Base-by-base conservation (phyloP, 2,113 vertebrate species). In the Elachura formosa region DNA sequence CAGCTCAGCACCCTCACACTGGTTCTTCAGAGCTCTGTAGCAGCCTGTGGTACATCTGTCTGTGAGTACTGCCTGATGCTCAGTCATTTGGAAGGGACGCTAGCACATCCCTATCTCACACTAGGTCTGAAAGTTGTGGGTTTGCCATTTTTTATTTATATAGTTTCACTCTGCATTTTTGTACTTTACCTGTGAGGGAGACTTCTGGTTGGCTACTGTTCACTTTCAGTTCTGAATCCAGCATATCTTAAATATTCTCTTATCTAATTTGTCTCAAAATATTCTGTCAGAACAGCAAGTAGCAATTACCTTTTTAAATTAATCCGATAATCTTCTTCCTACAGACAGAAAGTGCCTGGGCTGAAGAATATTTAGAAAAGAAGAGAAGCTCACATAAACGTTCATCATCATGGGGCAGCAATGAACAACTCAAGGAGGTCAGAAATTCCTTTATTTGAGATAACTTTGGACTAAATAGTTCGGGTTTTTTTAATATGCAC, bases 371-470 rank as follows among this genome's bases (percentile, higher is more conserved):
- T 52, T 94, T 97, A 72, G 98, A 99, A 97, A 99, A 99, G 98
- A 99, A 98, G 95, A 98, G 98, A 97, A 98, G 97, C 16, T 99
- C 98, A 28, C 99, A 99, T 96, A 99, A 99, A 91, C 99, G 99
- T 66, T 99, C 99, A 51, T 99, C 99, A 49, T 99, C 99, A 12
- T 99, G 99, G 98, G 99, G 99, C 97, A 99, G 99, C 97, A 99
- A 99, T 75, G 99, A 99, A 96, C 99, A 99, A 89, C 99, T 99
- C 82, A 99, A 99, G 96, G 99, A 99, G 99, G 99, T 99, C 90
- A 97, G 98, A 69, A 95, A 89, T 75, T 10, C 61, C 80, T 15
- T 87, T 63, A 49, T 72, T 62, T 75, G 38, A 73, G 38, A 69
- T 87, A 62, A 40, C 36, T 36, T 95, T 71, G 63, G 34, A 46